Conservation (phyloP, 2,797 vertebrate genomes). For the Alectoris magna region DNA sequence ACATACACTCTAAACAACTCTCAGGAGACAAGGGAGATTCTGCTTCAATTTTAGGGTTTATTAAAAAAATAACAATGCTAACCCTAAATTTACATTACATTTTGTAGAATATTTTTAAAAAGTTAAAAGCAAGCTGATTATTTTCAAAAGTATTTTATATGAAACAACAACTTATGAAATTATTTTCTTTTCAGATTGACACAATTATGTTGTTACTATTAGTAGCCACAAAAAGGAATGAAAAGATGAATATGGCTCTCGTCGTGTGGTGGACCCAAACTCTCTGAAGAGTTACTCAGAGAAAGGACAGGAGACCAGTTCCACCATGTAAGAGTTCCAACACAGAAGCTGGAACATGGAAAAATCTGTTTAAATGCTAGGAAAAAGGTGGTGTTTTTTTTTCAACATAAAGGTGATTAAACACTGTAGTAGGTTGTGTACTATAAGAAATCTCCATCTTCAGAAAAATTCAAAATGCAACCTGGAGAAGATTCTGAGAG, state of each 20-base stretch:
- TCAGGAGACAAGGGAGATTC: not conserved
- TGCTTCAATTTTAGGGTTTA: not conserved
- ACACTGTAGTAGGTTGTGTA: not conserved
- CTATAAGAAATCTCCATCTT: not conserved
- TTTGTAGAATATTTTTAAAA: not conserved
- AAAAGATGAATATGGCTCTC: not conserved
- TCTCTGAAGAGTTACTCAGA: not conserved
- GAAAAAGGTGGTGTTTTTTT: not conserved
- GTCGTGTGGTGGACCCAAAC: not conserved
- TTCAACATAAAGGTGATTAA: not conserved
- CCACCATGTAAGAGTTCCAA: not conserved
- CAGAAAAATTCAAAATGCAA: not conserved
- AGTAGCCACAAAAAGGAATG: not conserved
- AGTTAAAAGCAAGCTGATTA: not conserved
- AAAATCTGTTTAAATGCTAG: not conserved
- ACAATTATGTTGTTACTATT: not conserved
- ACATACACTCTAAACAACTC: not conserved
- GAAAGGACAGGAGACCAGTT: not conserved
- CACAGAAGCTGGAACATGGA: not conserved
- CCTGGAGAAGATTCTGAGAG: not conserved
- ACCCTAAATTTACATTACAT: not conserved
- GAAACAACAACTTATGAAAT: not conserved
- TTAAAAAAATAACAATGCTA: not conserved
- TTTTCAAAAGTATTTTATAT: not conserved
- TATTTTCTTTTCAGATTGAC: not conserved